Evolutionary conservation across 2,888 invertebrate species (phyloP).

Genomic region (Leucania comma): DNA sequence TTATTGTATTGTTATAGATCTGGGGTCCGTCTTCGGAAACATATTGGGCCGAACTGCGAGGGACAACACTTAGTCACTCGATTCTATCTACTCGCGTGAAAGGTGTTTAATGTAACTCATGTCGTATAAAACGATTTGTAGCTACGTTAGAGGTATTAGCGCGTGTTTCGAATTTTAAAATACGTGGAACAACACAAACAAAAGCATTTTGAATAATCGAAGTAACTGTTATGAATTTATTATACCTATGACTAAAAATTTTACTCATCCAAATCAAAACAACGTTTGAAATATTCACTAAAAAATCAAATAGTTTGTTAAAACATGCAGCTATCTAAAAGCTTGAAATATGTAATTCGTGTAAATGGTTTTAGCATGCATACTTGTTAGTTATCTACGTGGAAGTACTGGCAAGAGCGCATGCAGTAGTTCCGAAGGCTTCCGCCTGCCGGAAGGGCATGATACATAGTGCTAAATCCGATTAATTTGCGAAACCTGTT

Average conservation of each 20-base stretch:
- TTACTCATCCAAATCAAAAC: constrained; percentile 14
- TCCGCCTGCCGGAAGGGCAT: constrained; percentile 75
- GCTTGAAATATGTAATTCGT: constrained; percentile 10
- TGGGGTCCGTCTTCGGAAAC: constrained; percentile 75
- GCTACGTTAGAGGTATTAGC: constrained; percentile 27
- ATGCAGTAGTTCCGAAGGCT: constrained; percentile 68
- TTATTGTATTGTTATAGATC: constrained; percentile 87
- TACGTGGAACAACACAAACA: constrained; percentile 12
- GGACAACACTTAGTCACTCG: constrained; percentile 67
- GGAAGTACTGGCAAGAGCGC: constrained; percentile 58
- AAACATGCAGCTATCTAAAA: background rate
- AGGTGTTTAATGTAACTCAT: constrained; percentile 57
- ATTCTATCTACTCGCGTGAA: constrained; percentile 51
- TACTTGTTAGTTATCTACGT: constrained; percentile 60
- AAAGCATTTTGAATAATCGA: constrained; percentile 34
- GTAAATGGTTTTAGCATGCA: constrained; percentile 28
- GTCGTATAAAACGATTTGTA: constrained; percentile 49
- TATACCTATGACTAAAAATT: constrained; percentile 16
- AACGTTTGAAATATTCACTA: constrained; percentile 33
- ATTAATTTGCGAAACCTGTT: constrained; percentile 84
- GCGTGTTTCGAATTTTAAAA: constrained; percentile 43
- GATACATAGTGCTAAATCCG: constrained; percentile 81
- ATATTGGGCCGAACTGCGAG: constrained; percentile 76
- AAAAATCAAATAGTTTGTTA: constrained; percentile 13
- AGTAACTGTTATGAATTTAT: constrained; percentile 50